A percentile compares a stretch with the other conserved stretches of the same genome.
phyloP scores from a whole-genome alignment of 2,888 invertebrate genomes.

The Chaetogeoica ovagalla region DNA sequence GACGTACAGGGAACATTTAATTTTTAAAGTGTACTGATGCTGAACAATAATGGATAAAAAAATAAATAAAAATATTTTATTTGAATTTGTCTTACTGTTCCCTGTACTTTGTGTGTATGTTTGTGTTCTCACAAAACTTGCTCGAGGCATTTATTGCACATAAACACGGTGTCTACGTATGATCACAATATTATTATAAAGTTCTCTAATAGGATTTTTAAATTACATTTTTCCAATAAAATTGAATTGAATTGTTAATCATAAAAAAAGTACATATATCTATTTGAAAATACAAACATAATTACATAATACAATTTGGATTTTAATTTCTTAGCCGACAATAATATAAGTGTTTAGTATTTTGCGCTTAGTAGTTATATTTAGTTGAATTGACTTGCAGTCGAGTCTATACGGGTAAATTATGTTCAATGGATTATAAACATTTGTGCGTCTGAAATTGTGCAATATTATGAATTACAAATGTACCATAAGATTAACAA shows the following conservation, averaged over 20 bases:
- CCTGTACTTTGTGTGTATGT: no score
- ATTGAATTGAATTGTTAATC: conserved; percentile 39
- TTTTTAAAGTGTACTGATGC: no score
- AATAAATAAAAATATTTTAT: no score
- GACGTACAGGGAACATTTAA: no score
- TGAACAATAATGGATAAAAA: background rate
- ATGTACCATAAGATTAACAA: conserved; percentile 24
- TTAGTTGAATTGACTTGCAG: background rate
- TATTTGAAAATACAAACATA: conserved; percentile 1
- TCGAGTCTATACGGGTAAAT: background rate
- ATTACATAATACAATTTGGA: background rate
- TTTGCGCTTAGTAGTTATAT: conserved; percentile 18
- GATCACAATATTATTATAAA: conserved; percentile 17
- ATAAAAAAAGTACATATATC: background rate
- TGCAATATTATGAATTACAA: conserved; percentile 19
- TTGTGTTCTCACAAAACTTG: background rate
- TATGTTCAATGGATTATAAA: conserved; percentile 5
- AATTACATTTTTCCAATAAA: background rate
- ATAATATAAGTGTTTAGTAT: background rate
- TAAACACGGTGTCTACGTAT: background rate
- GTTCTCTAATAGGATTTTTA: conserved; percentile 33
- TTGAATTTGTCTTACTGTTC: no score
- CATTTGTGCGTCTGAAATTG: conserved; percentile 30
- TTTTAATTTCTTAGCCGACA: background rate
- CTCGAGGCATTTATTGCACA: background rate